phyloP scores from a whole-genome alignment of 2,113 vertebrate genomes.

The Nannobrachium achirus region DNA sequence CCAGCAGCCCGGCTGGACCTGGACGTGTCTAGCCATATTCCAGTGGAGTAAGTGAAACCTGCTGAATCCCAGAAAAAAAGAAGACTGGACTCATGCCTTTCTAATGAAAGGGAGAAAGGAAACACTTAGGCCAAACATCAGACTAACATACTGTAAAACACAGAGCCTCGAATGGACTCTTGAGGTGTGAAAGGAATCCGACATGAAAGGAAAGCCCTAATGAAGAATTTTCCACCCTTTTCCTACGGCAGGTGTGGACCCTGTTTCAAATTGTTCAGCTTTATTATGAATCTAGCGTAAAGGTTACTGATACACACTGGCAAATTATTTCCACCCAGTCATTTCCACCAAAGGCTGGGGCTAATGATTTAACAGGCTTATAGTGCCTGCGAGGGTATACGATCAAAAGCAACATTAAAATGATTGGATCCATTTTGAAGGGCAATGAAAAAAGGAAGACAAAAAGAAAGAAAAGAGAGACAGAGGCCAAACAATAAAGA shows the following conservation, averaged over 20 bases:
- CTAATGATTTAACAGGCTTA: slow-evolving; percentile 5
- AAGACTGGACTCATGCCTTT: slow-evolving; percentile 34
- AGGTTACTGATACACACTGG: slow-evolving; percentile 24
- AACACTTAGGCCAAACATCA: slow-evolving; percentile 24
- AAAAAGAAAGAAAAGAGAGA: slow-evolving; percentile 12
- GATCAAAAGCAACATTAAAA: slow-evolving; percentile 25
- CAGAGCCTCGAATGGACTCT: slow-evolving; percentile 36
- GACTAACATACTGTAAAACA: slow-evolving; percentile 56
- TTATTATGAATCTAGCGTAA: slow-evolving; percentile 27
- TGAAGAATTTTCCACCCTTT: slow-evolving; percentile 52
- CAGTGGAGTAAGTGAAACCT: slow-evolving; percentile 34
- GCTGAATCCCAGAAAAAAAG: slow-evolving; percentile 18
- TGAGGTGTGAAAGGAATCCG: slow-evolving; percentile 53
- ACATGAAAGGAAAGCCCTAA: slow-evolving; percentile 58
- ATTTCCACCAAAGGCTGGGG: slow-evolving; percentile 40
- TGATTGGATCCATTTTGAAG: not conserved
- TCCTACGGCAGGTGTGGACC: slow-evolving; percentile 43
- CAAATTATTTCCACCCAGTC: too few relatives aligned
- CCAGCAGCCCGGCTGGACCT: not conserved
- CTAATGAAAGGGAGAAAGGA: slow-evolving; percentile 21
- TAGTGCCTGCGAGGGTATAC: not conserved
- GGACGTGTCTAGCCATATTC: not conserved
- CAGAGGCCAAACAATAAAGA: slow-evolving; percentile 11
- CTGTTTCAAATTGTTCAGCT: slow-evolving; percentile 59
- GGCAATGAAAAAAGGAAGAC: not conserved